Evolutionary conservation across 2,888 invertebrate genomes (phyloP).

Genomic region (Drosophila quinaria): DNA sequence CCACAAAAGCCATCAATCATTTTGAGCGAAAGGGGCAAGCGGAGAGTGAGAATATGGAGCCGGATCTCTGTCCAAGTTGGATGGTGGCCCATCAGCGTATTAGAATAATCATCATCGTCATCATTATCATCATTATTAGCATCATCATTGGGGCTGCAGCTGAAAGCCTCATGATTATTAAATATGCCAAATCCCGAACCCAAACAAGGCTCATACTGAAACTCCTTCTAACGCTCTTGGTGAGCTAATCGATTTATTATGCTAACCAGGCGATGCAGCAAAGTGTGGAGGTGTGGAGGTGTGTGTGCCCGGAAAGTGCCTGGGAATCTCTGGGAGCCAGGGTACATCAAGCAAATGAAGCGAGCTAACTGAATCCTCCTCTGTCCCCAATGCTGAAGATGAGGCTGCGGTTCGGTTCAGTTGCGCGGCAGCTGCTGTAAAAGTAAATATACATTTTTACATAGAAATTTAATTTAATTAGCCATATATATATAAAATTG

Average conservation of each 20-base stretch:
- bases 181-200: slow-evolving; percentile 74
- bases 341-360: slow-evolving; percentile 68
- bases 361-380: slow-evolving; percentile 31
- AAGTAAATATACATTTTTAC: slow-evolving; percentile 30
- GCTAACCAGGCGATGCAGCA: slow-evolving; percentile 81
- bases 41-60: slow-evolving; percentile 44
- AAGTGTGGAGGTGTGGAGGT: slow-evolving; percentile 49
- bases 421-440: slow-evolving; percentile 16
- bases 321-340: slow-evolving; percentile 15
- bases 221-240: slow-evolving; percentile 32
- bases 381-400: background rate
- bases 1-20: slow-evolving; percentile 81
- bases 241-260: slow-evolving; percentile 81
- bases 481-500: slow-evolving; percentile 16
- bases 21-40: slow-evolving; percentile 79
- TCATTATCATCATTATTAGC: slow-evolving; percentile 62
- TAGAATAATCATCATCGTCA: slow-evolving; percentile 78
- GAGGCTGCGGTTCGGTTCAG: slow-evolving; percentile 1
- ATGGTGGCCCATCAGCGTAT: slow-evolving; percentile 52
- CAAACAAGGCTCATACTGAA: slow-evolving; percentile 21
- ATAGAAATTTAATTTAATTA: slow-evolving; percentile 47
- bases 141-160: slow-evolving; percentile 67
- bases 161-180: slow-evolving; percentile 74
- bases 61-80: slow-evolving; percentile 33
- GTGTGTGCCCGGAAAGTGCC: slow-evolving; percentile 33